Evolutionary conservation across 2,888 invertebrate species (phyloP), one percentile per base, ranked within the genome.

Genomic region (Hirudinaria manillensis): DNA sequence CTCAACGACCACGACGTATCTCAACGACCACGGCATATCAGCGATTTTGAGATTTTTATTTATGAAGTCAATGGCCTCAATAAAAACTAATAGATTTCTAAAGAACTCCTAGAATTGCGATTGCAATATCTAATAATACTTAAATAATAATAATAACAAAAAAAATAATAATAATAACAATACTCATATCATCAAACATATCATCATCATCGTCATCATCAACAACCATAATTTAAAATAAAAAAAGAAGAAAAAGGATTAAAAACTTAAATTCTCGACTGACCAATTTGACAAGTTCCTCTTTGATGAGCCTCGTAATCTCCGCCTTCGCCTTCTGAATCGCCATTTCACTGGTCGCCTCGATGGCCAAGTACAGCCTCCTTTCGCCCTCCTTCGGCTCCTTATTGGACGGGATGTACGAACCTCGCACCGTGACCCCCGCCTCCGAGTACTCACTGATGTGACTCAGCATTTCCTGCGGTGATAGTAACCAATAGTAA

Each of bases 361-460:
- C 98, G 81, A 99, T 96, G n/a, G 97, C 96, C 79, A 99, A 88
- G 86, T 97, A 99, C 0, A 99, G 88, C 84, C 97, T 98, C 29
- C 97, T 88, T 82, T 99, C 98, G 6, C 79, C 82, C 3, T 83
- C 83, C 77, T 83, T 82, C 7, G 83, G 83, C 85, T 95, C 94
- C 77, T 95, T 95, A 0, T 92, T 90, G 0, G 91, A 91, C 16
- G 94, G 94, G 83, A 93, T 94, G 81, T 87, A 89, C 0, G 96
- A 96, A n/a, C 99, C 99, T 66, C 98, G 89, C 0, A 99, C 99
- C 0, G 98, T 97, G 78, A 99, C 92, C 55, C 99, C 99, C 0
- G 98, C 99, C 85, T 99, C 99, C 0, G 97, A 97, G 86, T 97
- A 98, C 86, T 99, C 99, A 71, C 95, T 94, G 82, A 99, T 97